Base-by-base conservation (phyloP, 2,113 vertebrate species). In the Eulemur macaco region DNA sequence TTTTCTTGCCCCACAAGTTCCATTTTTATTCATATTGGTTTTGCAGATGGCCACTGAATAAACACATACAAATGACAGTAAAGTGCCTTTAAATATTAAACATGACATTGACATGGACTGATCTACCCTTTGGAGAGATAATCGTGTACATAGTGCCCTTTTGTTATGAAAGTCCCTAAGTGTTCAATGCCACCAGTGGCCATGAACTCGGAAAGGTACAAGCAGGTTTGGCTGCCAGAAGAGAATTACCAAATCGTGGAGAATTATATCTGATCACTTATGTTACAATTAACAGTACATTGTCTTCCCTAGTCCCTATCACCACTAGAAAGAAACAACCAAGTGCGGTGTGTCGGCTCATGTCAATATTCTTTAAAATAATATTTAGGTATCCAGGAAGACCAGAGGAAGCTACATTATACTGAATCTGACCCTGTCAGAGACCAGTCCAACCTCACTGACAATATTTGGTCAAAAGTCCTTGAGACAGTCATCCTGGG, bases 1-100 rank as follows among this genome's bases (percentile, higher is more conserved):
- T 90, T 93, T 83, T 97, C 64, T 95, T 90, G 82, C 52, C 58
- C 87, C n/a, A 29, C 63, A 82, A 95, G 23, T 91, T 96, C 77
- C 31, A 47, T 63, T 94, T 97, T 92, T 27, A 77, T 60, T 89
- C 52, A 42, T 45, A 69, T 42, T 93, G 84, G 64, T 82, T 96
- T 96, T 94, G 42, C 96, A 97, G 94, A 94, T 96, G 95, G 92
- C 39, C 71, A 97, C 45, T n/a, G 68, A 82, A 34, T 93, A 89
- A 94, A 89, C 54, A 94, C 56, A 80, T 47, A 85, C 77, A 92
- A 96, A 83, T n/a, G 56, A 86, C 25, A 81, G n/a, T 29, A 78
- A 52, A 89, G 4, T 50, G 14, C 89, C 27, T 89, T 97, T 96
- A 96, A 98, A 95, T 92, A 97, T 97, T 97, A 91, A 97, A 80